Base-by-base conservation (phyloP, 1,140 invertebrate genomes). In the Macrobrachium rosenbergii region DNA sequence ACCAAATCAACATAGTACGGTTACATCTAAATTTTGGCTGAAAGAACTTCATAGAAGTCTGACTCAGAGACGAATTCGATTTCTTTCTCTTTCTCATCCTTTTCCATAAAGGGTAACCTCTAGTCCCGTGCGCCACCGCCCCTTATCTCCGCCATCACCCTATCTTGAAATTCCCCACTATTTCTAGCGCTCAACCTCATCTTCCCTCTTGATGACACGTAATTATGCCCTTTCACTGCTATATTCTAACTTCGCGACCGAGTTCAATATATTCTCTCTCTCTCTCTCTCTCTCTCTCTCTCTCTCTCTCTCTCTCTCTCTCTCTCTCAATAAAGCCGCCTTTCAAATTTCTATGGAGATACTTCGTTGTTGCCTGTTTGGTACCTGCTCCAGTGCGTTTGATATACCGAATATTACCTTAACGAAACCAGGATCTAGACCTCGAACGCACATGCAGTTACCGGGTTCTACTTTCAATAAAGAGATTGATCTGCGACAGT, bases 271-370 rank as follows among this genome's bases (percentile, higher is more conserved):
- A 21, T n/a, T 69, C 64, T 69, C 28, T 28, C 19, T n/a, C 19
- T n/a, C 28, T 28, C 28, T 28, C 19, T 28, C 2, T 14, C 64
- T n/a, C 2, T 69, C 12, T 17, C 64, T 69, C 11, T 43, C 73
- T 37, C 12, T 76, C 43, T 12, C n/a, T 37, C 19, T 76, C 43
- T 76, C 19, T 76, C 21, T 76, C 73, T 76, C 73, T 76, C 73
- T 37, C 73, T 8, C 45, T 17, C 28, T 17, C 37, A 23, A 76
- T 5, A 6, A 23, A 37, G 73, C 21, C 14, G 64, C 12, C 10
- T 10, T 11, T n/a, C 5, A 3, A 28, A 69, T 11, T 37, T 37
- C 28, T 37, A 37, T 37, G 3, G 28, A 37, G 28, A 37, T 37
- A 37, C 28, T 37, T 37, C 3, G 28, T 3, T 2, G 28, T 37